These are phyloP conservation scores for Odobenus rosmarus DNA, from an alignment of 2,113 vertebrate species.

Conservation along the genomic window DNA sequence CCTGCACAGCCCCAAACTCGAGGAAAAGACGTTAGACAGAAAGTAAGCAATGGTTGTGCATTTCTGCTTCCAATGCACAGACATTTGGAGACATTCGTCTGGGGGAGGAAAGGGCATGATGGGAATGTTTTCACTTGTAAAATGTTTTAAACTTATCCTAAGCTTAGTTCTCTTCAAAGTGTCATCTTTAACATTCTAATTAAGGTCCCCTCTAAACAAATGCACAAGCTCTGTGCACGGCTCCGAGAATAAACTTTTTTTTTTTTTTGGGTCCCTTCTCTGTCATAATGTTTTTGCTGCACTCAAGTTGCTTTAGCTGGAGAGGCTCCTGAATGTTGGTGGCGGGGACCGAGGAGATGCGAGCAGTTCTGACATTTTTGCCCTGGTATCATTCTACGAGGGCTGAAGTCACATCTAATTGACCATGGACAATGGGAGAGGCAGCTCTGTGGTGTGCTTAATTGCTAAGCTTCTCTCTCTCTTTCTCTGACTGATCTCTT, in stretches of 20 bases:
- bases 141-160: constrained; percentile 44
- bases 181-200: background rate
- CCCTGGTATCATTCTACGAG: background rate
- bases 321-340: background rate
- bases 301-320: background rate
- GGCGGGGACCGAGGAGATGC: background rate
- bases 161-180: background rate
- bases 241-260: background rate
- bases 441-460: background rate
- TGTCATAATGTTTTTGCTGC: background rate
- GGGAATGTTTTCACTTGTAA: constrained; percentile 25
- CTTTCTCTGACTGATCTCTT: too few species aligned
- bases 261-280: background rate
- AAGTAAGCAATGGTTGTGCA: background rate
- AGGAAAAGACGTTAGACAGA: background rate
- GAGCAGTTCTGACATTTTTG: background rate
- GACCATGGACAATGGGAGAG: background rate
- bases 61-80: background rate
- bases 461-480: background rate
- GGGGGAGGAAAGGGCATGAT: background rate
- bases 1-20: background rate
- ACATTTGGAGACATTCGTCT: background rate
- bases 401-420: background rate
- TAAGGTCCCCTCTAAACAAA: background rate
- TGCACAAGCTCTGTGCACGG: background rate